Conservation (phyloP, 2,888 invertebrate genomes). For the Drosophila hamatofila region DNA sequence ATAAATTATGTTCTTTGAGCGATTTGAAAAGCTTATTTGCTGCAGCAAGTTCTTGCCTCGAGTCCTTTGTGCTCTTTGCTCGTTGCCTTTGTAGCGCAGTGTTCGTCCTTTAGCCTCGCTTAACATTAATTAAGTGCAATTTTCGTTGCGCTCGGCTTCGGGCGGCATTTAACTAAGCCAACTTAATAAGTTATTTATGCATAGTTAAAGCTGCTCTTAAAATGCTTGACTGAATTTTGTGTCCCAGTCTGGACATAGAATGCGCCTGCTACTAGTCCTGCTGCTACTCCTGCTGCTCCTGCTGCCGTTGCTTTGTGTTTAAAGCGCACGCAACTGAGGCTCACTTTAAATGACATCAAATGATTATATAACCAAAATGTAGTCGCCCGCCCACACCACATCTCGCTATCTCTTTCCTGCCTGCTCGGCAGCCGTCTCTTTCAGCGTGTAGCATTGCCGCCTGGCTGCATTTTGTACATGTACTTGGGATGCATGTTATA, state of each 20-base stretch:
- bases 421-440: constrained; percentile 13
- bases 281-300: not conserved
- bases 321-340: constrained; percentile 14
- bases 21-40: constrained; percentile 5
- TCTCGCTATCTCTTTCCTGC: not conserved
- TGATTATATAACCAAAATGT: constrained; percentile 57
- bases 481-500: constrained; percentile 66
- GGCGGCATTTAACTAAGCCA: constrained; percentile 39
- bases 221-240: constrained; percentile 20
- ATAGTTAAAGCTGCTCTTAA: constrained; percentile 35
- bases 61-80: constrained; percentile 11
- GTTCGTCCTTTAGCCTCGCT: constrained; percentile 29
- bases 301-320: constrained; percentile 9
- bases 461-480: constrained; percentile 73
- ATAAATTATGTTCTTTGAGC: constrained; percentile 1
- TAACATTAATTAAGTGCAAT: constrained; percentile 43
- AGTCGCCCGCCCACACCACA: not conserved
- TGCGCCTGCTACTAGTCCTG: not conserved
- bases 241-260: constrained; percentile 12
- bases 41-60: constrained; percentile 5
- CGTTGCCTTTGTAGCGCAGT: not conserved
- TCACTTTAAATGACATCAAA: constrained; percentile 40
- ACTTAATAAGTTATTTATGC: constrained; percentile 50
- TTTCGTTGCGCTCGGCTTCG: constrained; percentile 29
- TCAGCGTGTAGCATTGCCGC: constrained; percentile 71